phyloP scores from a whole-genome alignment of 92 coral and sea anemone species.

The Epizoanthus stellaris region DNA sequence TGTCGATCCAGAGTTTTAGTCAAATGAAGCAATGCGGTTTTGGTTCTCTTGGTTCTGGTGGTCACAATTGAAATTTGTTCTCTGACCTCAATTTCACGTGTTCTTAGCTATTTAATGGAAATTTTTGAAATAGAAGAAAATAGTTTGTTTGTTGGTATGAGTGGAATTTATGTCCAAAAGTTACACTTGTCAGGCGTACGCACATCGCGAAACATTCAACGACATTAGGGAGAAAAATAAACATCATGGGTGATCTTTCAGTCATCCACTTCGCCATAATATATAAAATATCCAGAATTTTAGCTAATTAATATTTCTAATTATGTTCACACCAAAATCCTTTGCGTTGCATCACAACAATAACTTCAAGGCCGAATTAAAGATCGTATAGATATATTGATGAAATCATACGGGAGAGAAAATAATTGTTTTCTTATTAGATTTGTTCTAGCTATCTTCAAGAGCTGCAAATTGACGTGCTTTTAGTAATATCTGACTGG shows the following conservation, averaged over 20 bases:
- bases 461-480: conserved; percentile 23
- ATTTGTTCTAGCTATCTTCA: conserved; percentile 32
- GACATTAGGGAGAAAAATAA: background rate
- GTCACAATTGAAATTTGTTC: conserved; percentile 14
- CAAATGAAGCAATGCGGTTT: conserved; percentile 21
- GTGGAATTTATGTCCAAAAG: background rate
- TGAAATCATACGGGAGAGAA: conserved; percentile 3
- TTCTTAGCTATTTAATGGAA: background rate
- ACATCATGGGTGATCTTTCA: background rate
- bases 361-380: conserved; percentile 22
- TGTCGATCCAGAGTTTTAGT: background rate
- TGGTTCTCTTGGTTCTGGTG: background rate
- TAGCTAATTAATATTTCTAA: conserved; percentile 23
- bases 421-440: conserved; percentile 39
- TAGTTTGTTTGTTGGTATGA: background rate
- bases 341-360: background rate
- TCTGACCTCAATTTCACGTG: conserved; percentile 5
- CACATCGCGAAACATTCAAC: background rate
- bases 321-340: conserved; percentile 2
- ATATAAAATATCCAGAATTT: conserved; percentile 35
- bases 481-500: conserved; percentile 32
- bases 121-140: background rate
- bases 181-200: background rate
- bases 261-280: conserved; percentile 21
- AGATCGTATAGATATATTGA: conserved; percentile 16